Evolutionary conservation across 2,113 vertebrate species (phyloP).

Genomic region (Trichomycterus rosablanca): DNA sequence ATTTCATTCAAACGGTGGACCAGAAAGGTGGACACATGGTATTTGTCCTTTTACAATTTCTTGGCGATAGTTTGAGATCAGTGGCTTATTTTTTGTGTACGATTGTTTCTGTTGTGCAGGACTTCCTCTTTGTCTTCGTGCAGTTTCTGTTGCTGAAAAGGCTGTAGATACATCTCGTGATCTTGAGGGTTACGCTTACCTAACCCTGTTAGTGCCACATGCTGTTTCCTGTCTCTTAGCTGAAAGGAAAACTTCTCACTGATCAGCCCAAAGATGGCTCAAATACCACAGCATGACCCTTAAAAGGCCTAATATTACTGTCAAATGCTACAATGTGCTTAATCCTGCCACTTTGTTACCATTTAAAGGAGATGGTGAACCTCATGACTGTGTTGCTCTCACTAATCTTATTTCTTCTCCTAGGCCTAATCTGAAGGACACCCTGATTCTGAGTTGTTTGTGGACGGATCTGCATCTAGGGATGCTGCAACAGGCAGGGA

Average conservation of each 20-base stretch:
- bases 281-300: not conserved
- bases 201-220: not conserved
- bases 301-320: not conserved
- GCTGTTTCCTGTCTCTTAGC: not conserved
- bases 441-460: not conserved
- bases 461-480: not conserved
- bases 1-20: conserved; percentile 2
- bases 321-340: not conserved
- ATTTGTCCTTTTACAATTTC: not conserved
- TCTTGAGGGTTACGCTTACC: not conserved
- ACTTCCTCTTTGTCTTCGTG: not conserved
- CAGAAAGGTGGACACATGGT: not conserved
- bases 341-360: not conserved
- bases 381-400: not conserved
- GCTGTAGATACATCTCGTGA: not conserved
- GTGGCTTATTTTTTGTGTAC: conserved; percentile 8
- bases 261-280: not conserved
- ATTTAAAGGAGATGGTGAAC: not conserved
- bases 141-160: not conserved
- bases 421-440: not conserved
- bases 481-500: not conserved
- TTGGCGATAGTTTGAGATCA: not conserved
- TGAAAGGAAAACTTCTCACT: not conserved
- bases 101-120: conserved; percentile 8
- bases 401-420: not conserved